A percentile compares a stretch with the other conserved stretches of the same genome.
Conservation (phyloP, 1,140 invertebrate genomes). For the Heterodera schachtii region DNA sequence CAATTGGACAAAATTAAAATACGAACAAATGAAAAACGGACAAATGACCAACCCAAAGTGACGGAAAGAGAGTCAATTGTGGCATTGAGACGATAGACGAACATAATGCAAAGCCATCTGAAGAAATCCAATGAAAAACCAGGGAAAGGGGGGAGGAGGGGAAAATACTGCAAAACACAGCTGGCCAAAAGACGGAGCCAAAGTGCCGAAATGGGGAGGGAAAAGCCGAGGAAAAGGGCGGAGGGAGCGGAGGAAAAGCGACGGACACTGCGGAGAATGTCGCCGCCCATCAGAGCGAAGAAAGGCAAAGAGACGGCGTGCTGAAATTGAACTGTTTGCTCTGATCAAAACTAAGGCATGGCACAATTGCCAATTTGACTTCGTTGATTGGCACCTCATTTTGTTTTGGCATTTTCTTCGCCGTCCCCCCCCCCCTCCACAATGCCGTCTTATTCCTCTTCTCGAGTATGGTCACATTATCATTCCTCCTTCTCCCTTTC, state of each 20-base stretch:
- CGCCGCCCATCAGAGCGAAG: slow-evolving; percentile 77
- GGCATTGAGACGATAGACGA: slow-evolving; percentile 88
- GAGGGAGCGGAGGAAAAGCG: slow-evolving; percentile 67
- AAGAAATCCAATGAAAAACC: slow-evolving; percentile 23
- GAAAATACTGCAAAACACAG: slow-evolving; percentile 81
- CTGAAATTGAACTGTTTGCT: slow-evolving; percentile 47
- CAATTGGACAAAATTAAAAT: slow-evolving; percentile 16
- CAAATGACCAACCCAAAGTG: slow-evolving; percentile 72
- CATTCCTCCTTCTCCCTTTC: too few species aligned
- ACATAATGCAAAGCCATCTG: slow-evolving; percentile 85
- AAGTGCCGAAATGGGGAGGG: slow-evolving; percentile 74
- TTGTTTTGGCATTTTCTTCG: too few species aligned
- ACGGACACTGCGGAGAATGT: slow-evolving; percentile 76
- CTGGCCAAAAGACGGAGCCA: slow-evolving; percentile 82
- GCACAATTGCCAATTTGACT: too few species aligned
- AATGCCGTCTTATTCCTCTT: too few species aligned
- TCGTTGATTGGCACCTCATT: too few species aligned
- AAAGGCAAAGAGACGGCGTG: slow-evolving; percentile 84
- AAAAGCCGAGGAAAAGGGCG: slow-evolving; percentile 56
- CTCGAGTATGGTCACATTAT: too few species aligned
- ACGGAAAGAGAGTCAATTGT: slow-evolving; percentile 91
- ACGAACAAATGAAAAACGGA: too few species aligned
- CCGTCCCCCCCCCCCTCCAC: too few species aligned
- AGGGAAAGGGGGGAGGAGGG: not conserved
- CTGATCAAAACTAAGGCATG: too few species aligned